Base-by-base conservation (phyloP, 2,113 vertebrate genomes). In the Zosterops lateralis region DNA sequence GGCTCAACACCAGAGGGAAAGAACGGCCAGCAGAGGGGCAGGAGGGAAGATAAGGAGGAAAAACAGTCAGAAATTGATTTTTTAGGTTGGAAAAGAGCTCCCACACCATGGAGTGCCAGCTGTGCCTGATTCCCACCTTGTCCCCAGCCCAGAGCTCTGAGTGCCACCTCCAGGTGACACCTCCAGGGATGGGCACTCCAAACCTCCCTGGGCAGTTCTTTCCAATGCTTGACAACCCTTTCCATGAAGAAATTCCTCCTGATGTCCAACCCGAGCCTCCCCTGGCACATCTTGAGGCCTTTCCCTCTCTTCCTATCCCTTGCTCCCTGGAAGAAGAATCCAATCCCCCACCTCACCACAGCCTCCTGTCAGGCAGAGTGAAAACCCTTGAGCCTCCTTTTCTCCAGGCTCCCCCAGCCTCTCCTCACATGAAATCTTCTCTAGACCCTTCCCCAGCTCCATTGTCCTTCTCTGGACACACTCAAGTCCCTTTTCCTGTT, bases 101-200 rank as follows among this genome's bases (percentile, higher is more conserved):
- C 26, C 3, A 34, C 25, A 0, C 7, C 31, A 21, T 2, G 0
- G 0, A 76, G 36, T 9, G 1, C 31, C 0, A 42, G 12, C 61
- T 66, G 51, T 66, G 51, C 24, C 48, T 1, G 0, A 29, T n/a
- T 0, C 8, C 36, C 44, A 67, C 44, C 71, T 31, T 51, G 44
- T 42, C 10, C 51, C 20, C 53, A 58, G 44, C 61, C 36, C 61
- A 58, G 61, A 57, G 71, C 82, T 0, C 61, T 58, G 1, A 67
- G 61, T 85, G 53, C 53, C 53, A 36, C 53, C 0, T 44, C 25
- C 51, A 66, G 44, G 1, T 6, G 51, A 4, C 42, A 34, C 25
- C 45, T 60, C 1, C 56, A 51, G 71, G 61, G 44, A 75, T 26
- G 44, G 51, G 13, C 0, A 34, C 51, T 74, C 6, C 70, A 67